A percentile compares a stretch with the other conserved stretches of the same genome.
phyloP scores from a whole-genome alignment of 2,888 invertebrate species.

The Aphodius sticticus region DNA sequence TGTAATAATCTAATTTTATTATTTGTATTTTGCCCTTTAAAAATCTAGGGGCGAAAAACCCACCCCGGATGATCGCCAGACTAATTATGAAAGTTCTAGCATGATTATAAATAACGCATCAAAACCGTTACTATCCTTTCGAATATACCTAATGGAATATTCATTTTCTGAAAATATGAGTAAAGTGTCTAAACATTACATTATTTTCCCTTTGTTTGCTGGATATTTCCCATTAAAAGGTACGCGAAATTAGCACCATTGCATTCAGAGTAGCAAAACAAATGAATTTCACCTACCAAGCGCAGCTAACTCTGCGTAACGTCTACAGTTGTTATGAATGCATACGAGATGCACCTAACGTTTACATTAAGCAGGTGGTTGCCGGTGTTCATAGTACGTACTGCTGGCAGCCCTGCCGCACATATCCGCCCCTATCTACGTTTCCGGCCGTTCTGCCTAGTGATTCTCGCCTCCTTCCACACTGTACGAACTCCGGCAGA shows the following conservation, averaged over 20 bases:
- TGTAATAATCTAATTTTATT: too few relatives aligned
- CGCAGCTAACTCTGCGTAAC: not conserved
- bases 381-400: not conserved
- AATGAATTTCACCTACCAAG: not conserved
- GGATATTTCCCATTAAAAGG: not conserved
- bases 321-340: not conserved
- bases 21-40: too few relatives aligned
- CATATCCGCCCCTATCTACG: not conserved
- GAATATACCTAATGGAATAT: too few relatives aligned
- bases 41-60: too few relatives aligned
- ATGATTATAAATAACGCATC: too few relatives aligned
- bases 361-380: slow-evolving; percentile 4
- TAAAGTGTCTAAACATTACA: too few relatives aligned
- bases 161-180: too few relatives aligned
- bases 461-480: not conserved
- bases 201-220: too few relatives aligned
- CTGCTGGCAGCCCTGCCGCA: not conserved
- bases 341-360: not conserved
- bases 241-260: not conserved
- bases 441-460: not conserved
- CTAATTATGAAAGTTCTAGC: too few relatives aligned
- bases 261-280: not conserved
- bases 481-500: not conserved
- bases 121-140: too few relatives aligned
- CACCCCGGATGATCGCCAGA: too few relatives aligned